A percentile compares a stretch with the other conserved stretches of the same genome.
Evolutionary conservation across 2,888 invertebrate species (phyloP).

Genomic region (Syrista parreyssii): DNA sequence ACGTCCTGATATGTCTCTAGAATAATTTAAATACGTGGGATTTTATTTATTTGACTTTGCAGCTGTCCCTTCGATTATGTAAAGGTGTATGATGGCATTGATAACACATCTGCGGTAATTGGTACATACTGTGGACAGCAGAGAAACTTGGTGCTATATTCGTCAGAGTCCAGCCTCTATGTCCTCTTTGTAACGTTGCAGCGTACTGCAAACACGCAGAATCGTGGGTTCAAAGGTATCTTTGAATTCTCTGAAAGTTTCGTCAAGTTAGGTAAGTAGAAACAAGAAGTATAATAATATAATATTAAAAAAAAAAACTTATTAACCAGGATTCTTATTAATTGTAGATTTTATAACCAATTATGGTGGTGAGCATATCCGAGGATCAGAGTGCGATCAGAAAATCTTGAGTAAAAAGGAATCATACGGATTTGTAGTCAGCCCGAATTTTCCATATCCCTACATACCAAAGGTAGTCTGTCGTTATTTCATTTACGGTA

Average conservation of each 20-base stretch:
- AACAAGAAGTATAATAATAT: not conserved
- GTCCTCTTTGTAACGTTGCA: constrained; percentile 92
- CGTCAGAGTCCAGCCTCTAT: constrained; percentile 89
- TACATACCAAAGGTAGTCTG: constrained; percentile 97
- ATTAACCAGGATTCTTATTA: not conserved
- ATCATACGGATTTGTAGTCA: constrained; percentile 91
- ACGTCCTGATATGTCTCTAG: not conserved
- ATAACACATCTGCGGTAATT: constrained; percentile 89
- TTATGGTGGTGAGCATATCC: constrained; percentile 94
- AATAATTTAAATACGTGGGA: not conserved
- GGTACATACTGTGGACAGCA: constrained; percentile 98
- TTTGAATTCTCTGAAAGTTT: constrained; percentile 99
- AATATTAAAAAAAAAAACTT: not conserved
- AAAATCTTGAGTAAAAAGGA: constrained; percentile 94
- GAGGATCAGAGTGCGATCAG: constrained; percentile 98
- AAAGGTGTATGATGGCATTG: constrained; percentile 94
- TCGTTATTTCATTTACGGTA: constrained; percentile 97
- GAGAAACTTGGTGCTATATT: constrained; percentile 94
- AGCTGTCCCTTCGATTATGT: constrained; percentile 99
- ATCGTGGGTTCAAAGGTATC: constrained; percentile 98
- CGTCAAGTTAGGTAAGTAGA: constrained; percentile 92
- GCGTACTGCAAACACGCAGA: constrained; percentile 93
- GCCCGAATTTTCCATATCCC: constrained; percentile 95
- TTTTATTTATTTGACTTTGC: constrained; percentile 45
- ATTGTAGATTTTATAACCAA: constrained; percentile 88